Percentiles rank a stretch among this genome's conserved stretches.
These are phyloP conservation scores for Bagarius yarrelli DNA, from an alignment of 2,113 vertebrate genomes.

Conservation along the genomic window DNA sequence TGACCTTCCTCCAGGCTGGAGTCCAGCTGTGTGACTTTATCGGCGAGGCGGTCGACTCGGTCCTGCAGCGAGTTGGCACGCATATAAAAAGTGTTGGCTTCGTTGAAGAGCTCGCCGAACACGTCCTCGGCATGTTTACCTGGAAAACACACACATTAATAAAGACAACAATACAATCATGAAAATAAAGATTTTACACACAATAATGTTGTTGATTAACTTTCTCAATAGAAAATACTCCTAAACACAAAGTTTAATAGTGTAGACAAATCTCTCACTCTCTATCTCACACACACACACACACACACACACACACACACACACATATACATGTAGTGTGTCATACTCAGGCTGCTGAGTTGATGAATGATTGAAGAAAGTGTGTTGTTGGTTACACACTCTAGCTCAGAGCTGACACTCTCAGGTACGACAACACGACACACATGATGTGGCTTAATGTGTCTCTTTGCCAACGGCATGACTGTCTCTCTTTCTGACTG, in stretches of 20 bases:
- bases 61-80: conserved; percentile 95
- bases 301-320: too few relatives aligned
- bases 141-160: conserved; percentile 49
- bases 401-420: conserved; percentile 85
- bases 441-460: conserved; percentile 87
- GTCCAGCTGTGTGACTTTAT: conserved; percentile 85
- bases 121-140: conserved; percentile 97
- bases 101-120: conserved; percentile 93
- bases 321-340: not conserved
- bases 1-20: conserved; percentile 88
- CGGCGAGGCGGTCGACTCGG: conserved; percentile 87
- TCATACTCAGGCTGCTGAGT: conserved; percentile 93
- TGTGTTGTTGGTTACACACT: conserved; percentile 77
- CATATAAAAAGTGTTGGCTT: conserved; percentile 92
- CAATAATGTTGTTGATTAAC: too few relatives aligned
- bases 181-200: too few relatives aligned
- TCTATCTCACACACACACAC: too few relatives aligned
- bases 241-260: too few relatives aligned
- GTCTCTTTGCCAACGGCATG: conserved; percentile 96
- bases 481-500: conserved; percentile 48
- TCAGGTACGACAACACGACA: conserved; percentile 84
- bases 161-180: too few relatives aligned
- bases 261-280: too few relatives aligned
- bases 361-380: conserved; percentile 92
- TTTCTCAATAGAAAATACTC: too few relatives aligned